Base-by-base conservation (phyloP, 2,888 invertebrate species). In the Adelphocoris suturalis region DNA sequence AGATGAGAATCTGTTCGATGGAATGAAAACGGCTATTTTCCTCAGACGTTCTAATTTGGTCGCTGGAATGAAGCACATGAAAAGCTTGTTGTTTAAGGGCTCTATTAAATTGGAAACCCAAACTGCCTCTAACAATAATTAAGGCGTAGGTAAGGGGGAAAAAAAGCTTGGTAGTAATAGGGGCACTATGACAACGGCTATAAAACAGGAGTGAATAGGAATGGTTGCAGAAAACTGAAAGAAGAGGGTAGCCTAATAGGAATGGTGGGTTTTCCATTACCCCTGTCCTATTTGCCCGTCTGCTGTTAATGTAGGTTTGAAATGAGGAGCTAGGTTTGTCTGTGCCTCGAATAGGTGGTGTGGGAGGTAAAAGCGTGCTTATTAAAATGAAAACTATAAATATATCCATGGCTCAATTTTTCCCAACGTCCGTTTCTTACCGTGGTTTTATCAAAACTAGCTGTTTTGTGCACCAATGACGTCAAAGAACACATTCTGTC, bases 261-360 rank as follows among this genome's bases (percentile, higher is more conserved):
- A 46, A 78, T 46, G 78, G 78, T 47, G 16, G n/a, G 5, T 47
- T 28, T 76, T 16, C 47, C 78, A 78, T 47, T 47, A n/a, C 7
- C 46, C 46, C 46, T 46, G 9, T 47, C 14, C n/a, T 47, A n/a
- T 28, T 78, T 4, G 12, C 27, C 46, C 7, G 46, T 46, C 47
- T 16, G 46, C 78, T n/a, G 37, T 78, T 78, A 78, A 78, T 78
- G 78, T 78, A 78, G 46, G 47, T n/a, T n/a, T 47, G 78, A 47
- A 78, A 78, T 78, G 37, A 78, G 78, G 47, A 78, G 37, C 46
- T 78, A 78, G 46, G 68, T 23, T 68, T 7, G 61, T 61, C 61
- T 61, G 61, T 19, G n/a, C n/a, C 61, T 7, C n/a, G 19, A 61
- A 61, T 61, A 19, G 19, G n/a, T 19, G 61, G 61, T 7, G 7